Percentiles rank a stretch among this genome's conserved stretches.
Evolutionary conservation across 2,888 invertebrate genomes (phyloP).

Genomic region (Anagyrus pseudococci): DNA sequence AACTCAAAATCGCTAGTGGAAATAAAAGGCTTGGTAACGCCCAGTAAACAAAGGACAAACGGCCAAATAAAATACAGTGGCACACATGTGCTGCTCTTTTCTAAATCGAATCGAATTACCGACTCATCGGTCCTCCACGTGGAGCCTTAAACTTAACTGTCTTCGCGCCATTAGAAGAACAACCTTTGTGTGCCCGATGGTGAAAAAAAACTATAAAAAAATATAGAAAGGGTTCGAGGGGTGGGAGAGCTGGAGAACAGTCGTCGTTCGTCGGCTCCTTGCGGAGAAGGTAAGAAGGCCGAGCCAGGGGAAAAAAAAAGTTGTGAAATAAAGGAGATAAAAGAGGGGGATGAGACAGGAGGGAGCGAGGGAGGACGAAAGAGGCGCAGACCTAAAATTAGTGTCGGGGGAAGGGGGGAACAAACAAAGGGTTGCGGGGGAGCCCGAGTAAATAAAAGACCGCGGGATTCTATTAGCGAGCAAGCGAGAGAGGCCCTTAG

Average conservation of each 20-base stretch:
- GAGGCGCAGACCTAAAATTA: conserved; percentile 43
- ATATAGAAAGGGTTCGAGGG: background rate
- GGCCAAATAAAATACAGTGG: conserved; percentile 13
- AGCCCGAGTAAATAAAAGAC: conserved; percentile 50
- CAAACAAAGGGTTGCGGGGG: conserved; percentile 46
- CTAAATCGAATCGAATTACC: conserved; percentile 32
- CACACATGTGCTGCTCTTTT: conserved; percentile 15
- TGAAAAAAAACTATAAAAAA: background rate
- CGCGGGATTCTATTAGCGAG: conserved; percentile 53
- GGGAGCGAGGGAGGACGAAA: conserved; percentile 34
- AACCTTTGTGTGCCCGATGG: background rate
- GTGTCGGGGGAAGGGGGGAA: conserved; percentile 38
- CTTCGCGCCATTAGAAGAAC: conserved; percentile 16
- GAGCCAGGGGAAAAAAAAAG: background rate
- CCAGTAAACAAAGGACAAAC: too few relatives aligned
- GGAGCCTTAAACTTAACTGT: conserved; percentile 9
- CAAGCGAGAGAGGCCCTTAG: conserved; percentile 16
- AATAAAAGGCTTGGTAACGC: too few relatives aligned
- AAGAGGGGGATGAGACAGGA: conserved; percentile 27
- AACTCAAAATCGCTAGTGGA: too few relatives aligned
- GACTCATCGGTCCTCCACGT: conserved; percentile 4
- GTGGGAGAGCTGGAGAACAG: background rate
- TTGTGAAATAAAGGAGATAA: conserved; percentile 6
- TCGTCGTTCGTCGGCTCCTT: too few relatives aligned
- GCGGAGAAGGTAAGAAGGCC: too few relatives aligned